Base-by-base conservation (phyloP, 2,113 vertebrate genomes). In the Copsychus sechellarum region DNA sequence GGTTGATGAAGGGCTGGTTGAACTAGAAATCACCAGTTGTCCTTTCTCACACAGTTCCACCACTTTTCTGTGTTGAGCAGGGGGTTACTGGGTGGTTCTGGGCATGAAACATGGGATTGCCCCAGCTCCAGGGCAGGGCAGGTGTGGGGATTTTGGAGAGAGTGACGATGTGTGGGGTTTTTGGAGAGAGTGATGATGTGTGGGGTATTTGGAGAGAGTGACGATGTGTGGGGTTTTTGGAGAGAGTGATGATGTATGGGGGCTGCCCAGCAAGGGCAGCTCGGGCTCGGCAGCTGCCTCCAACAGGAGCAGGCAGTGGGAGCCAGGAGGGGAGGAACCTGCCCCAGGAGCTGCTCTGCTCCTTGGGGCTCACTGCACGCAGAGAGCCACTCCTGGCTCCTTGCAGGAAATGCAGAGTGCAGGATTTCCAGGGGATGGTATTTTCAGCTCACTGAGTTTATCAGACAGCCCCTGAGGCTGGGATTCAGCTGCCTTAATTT, bases 101-200 rank as follows among this genome's bases (percentile, higher is more conserved):
- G 19, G 36, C 16, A 11, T 1, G 8, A 54, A 65, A 33, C 14
- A n/a, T 0, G 8, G 67, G 54, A 8, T 15, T 24, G 20, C 9
- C 9, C 12, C 17, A 5, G 54, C 24, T 42, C 50, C 72, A 43
- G 21, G 7, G 62, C 25, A 31, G 26, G 17, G 3, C 16, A 58
- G 23, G 28, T 36, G 47, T 5, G 28, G 80, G 15, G 2, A 20
- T 45, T 45, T 45, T 45, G 43, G 67, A 6, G 40, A n/a, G 12
- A 20, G 7, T 22, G 62, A 31, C 36, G 74, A 38, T 69, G 47
- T 28, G 53, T 50, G 62, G 67, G 43, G 62, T 10, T 76, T 62
- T 45, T 42, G 36, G 67, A 5, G 40, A 36, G 12, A 20, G 7
- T 22, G 62, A 31, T 40, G 74, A 6, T 69, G 47, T 29, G 53